Base-by-base conservation (phyloP, 2,888 invertebrate species). In the Dynastes maya region DNA sequence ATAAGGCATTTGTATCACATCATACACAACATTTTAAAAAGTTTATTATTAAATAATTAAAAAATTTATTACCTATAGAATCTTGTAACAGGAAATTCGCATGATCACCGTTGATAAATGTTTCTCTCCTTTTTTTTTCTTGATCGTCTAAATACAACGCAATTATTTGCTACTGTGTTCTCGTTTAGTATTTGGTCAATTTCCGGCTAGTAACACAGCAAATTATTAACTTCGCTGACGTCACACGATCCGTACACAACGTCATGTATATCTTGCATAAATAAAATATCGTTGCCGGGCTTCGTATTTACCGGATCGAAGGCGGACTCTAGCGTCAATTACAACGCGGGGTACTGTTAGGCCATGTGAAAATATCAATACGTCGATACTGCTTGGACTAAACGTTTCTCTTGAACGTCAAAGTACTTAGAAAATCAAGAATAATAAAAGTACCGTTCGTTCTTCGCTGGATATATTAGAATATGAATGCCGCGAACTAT, bases 221-320 rank as follows among this genome's bases (percentile, higher is more conserved):
- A 58, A 77, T 67, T 77, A 68, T 70, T 67, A 76, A 64, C 9
- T 53, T 45, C 67, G 68, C 58, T 77, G 77, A 77, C 77, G 77
- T 77, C 77, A 77, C 16, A 32, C 45, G 9, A 27, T 16, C 29
- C 6, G 29, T 61, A 29, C 22, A 22, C 9, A 13, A 61, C 29
- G 27, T 49, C 29, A n/a, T 55, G 16, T 16, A 16, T 16, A 16
- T 51, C 27, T 49, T 27, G 40, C 13, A 32, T 40, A 68, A 68
- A 68, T 68, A 68, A 68, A 68, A 49, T 68, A 68, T 45, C 45
- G 16, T 68, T 8, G 29, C 3, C 22, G 27, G 29, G 2, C n/a
- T n/a, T 16, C 3, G 5, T 16, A 16, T 61, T 29, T 61, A 61
- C n/a, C 2, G n/a, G 49, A 68, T 29, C 16, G 68, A 49, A 29